Evolutionary conservation across 1,140 invertebrate genomes (phyloP), one percentile per base, ranked within the genome.

Genomic region (Papilio helenus): DNA sequence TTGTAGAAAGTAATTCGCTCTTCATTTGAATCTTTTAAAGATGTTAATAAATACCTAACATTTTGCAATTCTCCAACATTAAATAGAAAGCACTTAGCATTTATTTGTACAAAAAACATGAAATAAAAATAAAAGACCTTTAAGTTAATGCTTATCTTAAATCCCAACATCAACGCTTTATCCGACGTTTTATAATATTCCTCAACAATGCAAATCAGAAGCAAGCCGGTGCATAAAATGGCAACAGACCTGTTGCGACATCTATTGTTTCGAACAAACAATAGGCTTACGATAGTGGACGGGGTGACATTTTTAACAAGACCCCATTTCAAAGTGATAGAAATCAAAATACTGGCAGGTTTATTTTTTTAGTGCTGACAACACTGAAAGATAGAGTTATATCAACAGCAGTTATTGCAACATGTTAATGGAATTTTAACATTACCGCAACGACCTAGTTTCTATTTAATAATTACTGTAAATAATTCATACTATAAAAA

Each of bases 251-350:
- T 74, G 72, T 74, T 74, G 72, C 72, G 23, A 74, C 42, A 74
- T 74, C 72, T 29, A 49, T 74, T 74, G 44, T 74, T 2, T 74
- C 26, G 20, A n/a, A 74, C 44, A 74, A 74, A 74, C 72, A 74
- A 74, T 51, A 74, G 72, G 2, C 39, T 74, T 23, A 23, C 23
- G 23, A 44, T 23, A 49, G 72, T 49, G 44, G 72, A 9, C 72
- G 42, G 10, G 72, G 72, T 74, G 72, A 74, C 72, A 74, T 74
- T 74, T 61, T 74, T 74, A 74, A 74, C 44, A 49, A 74, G 72
- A 74, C 42, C n/a, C 39, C 72, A 12, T 74, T 51, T 51, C 23
- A 73, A 73, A 74, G 72, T 23, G 72, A 74, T 74, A 74, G n/a
- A 26, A 26, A 74, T 44, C 44, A 46, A 74, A 74, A 23, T 51